These are phyloP conservation scores for Alectura lathami DNA, from an alignment of 2,113 vertebrate species.

Conservation along the genomic window DNA sequence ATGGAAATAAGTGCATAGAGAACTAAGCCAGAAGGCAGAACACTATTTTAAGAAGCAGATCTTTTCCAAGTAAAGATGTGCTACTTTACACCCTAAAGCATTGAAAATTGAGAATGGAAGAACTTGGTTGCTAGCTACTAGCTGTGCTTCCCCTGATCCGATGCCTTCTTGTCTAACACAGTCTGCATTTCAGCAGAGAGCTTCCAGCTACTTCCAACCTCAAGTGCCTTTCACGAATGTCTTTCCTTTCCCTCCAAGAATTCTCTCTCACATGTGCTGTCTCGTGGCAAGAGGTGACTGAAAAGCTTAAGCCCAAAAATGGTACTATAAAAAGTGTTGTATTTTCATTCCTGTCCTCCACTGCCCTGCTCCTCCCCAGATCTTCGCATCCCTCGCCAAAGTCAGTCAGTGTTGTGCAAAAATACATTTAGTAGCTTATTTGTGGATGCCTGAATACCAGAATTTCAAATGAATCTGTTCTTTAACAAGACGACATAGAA, in stretches of 20 bases:
- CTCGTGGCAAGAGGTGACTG: not conserved
- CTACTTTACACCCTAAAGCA: not conserved
- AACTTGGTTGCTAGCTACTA: not conserved
- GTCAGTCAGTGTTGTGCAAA: not conserved
- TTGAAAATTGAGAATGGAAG: not conserved
- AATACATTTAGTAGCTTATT: not conserved
- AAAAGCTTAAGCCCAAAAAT: not conserved
- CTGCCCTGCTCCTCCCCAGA: not conserved
- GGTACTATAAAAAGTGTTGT: not conserved
- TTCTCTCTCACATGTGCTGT: not conserved
- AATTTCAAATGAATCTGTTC: not conserved
- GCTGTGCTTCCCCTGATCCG: not conserved
- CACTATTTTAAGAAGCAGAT: not conserved
- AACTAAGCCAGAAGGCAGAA: not conserved
- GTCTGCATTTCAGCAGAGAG: not conserved
- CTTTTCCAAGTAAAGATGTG: not conserved
- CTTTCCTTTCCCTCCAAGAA: not conserved
- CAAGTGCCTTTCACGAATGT: not conserved
- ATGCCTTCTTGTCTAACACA: not conserved
- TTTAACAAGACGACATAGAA: not conserved
- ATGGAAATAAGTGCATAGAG: rapidly evolving
- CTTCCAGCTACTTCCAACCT: not conserved
- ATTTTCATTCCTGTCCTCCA: not conserved
- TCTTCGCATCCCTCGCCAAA: not conserved
- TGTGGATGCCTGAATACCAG: not conserved